Conservation (phyloP, 2,113 vertebrate species). For the Capra hircus region DNA sequence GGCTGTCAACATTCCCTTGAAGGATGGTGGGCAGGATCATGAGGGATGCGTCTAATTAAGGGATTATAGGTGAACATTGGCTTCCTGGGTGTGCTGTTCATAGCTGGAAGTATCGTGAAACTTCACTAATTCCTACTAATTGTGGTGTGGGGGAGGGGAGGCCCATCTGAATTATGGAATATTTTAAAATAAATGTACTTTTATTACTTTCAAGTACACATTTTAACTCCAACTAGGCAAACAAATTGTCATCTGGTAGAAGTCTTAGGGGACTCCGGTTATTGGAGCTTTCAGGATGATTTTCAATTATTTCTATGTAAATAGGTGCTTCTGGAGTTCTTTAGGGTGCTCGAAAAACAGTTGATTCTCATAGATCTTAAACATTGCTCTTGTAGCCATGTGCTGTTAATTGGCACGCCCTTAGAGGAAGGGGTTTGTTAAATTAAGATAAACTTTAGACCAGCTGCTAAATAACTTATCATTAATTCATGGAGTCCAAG, state of each 20-base stretch:
- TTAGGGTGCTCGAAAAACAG: background rate
- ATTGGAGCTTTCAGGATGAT: constrained; percentile 34
- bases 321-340: constrained; percentile 46
- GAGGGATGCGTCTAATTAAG: constrained; percentile 62
- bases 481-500: background rate
- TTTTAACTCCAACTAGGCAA: constrained; percentile 61
- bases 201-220: constrained; percentile 50
- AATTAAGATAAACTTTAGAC: constrained; percentile 52
- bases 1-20: constrained; percentile 51
- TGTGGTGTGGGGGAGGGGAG: background rate
- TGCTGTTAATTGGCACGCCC: constrained; percentile 42
- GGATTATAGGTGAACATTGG: constrained; percentile 47
- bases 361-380: constrained; percentile 26
- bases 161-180: constrained; percentile 40
- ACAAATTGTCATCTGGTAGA: constrained; percentile 45
- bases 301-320: constrained; percentile 70
- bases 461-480: constrained; percentile 33
- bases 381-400: background rate
- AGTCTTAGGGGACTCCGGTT: constrained; percentile 38
- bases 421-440: constrained; percentile 28
- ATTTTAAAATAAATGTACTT: constrained; percentile 69
- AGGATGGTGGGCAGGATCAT: constrained; percentile 29
- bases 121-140: constrained; percentile 69
- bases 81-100: background rate
- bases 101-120: constrained; percentile 48